Evolutionary conservation across 2,113 vertebrate species (phyloP).

Genomic region (Cariama cristata): DNA sequence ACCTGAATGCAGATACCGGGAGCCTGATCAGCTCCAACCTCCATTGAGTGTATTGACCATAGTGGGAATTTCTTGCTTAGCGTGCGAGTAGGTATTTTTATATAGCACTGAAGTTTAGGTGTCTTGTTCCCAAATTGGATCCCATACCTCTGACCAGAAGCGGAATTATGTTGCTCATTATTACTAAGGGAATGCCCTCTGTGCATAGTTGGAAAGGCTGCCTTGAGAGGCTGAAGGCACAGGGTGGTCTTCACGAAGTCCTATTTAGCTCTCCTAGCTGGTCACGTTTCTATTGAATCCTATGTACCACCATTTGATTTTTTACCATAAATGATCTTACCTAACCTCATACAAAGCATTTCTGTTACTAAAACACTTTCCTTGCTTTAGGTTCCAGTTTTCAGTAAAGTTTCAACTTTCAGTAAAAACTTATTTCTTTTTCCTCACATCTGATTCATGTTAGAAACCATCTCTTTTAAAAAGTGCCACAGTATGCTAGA

Average conservation of each 20-base stretch:
- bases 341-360: neutral
- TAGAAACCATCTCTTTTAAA: neutral
- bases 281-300: neutral
- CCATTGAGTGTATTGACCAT: neutral
- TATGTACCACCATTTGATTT: neutral
- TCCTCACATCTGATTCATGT: neutral
- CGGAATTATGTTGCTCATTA: neutral
- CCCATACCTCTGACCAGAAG: neutral
- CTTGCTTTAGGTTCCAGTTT: neutral
- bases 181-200: neutral
- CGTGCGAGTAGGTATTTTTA: fast-evolving
- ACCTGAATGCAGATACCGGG: neutral
- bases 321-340: neutral
- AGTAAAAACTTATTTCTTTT: neutral
- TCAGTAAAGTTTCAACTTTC: neutral
- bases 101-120: neutral
- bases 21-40: neutral
- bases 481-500: neutral
- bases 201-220: neutral
- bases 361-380: neutral
- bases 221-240: neutral
- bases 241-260: neutral
- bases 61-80: neutral
- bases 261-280: neutral
- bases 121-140: neutral